Percentiles rank a stretch among this genome's conserved stretches.
These are phyloP conservation scores for Pseudochirops corinnae DNA, from an alignment of 2,797 vertebrate genomes.

Conservation along the genomic window DNA sequence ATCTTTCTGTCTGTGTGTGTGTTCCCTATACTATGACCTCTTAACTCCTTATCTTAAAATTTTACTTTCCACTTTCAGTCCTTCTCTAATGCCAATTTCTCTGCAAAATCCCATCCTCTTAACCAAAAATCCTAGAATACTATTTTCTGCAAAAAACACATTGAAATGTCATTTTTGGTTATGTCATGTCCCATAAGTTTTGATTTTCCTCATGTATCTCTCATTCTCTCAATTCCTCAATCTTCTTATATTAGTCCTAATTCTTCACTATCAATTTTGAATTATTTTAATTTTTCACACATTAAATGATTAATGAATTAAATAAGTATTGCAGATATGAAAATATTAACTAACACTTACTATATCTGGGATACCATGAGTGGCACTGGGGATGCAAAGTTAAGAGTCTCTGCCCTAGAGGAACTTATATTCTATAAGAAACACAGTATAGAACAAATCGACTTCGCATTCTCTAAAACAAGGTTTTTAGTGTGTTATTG, in stretches of 20 bases:
- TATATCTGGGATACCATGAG: neutral
- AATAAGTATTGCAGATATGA: neutral
- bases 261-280: neutral
- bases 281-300: neutral
- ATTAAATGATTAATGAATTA: neutral
- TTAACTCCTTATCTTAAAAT: neutral
- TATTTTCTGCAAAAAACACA: neutral
- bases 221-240: neutral
- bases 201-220: neutral
- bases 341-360: neutral
- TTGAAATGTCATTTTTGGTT: neutral
- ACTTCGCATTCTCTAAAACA: neutral
- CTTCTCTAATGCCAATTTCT: neutral
- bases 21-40: neutral
- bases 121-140: neutral
- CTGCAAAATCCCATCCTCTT: neutral
- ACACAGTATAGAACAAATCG: neutral
- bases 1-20: neutral
- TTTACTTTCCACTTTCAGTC: neutral
- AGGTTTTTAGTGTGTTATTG: neutral
- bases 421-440: neutral
- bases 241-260: neutral
- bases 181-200: neutral
- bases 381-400: neutral
- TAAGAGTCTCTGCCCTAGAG: neutral